Conservation (phyloP, 2,113 vertebrate genomes). For the Prunella fulvescens region DNA sequence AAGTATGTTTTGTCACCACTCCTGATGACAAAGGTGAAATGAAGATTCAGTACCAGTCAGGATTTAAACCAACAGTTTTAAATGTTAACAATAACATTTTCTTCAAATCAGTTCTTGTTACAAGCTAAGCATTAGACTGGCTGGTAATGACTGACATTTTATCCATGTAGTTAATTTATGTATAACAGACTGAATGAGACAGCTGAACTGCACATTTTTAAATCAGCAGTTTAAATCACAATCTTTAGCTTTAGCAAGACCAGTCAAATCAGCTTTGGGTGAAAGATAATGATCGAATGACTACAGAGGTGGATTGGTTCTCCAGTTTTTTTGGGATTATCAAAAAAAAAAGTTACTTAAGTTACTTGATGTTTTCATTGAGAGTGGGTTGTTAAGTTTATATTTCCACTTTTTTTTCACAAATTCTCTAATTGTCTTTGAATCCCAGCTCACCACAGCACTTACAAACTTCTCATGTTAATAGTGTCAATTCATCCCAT, state of each 20-base stretch:
- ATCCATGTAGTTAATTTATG: neutral
- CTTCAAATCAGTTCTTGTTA: neutral
- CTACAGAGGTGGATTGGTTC: neutral
- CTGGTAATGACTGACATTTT: neutral
- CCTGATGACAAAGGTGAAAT: neutral
- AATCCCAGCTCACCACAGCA: neutral
- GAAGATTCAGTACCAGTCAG: neutral
- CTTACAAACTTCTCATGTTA: neutral
- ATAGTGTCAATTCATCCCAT: neutral
- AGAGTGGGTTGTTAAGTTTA: neutral
- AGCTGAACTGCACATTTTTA: neutral
- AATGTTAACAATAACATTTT: neutral
- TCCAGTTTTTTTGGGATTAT: neutral
- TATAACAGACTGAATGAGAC: neutral
- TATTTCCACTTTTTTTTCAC: neutral
- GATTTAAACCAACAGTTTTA: neutral
- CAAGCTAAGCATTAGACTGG: neutral
- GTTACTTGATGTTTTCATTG: neutral
- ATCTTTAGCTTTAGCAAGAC: neutral
- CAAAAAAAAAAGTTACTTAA: neutral
- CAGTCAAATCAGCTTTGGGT: neutral
- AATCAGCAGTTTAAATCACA: neutral
- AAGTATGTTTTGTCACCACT: neutral
- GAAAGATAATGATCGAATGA: neutral
- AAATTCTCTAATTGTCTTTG: neutral